Evolutionary conservation across 1,140 invertebrate species (phyloP).

Genomic region (Druon quercuslanigerum): DNA sequence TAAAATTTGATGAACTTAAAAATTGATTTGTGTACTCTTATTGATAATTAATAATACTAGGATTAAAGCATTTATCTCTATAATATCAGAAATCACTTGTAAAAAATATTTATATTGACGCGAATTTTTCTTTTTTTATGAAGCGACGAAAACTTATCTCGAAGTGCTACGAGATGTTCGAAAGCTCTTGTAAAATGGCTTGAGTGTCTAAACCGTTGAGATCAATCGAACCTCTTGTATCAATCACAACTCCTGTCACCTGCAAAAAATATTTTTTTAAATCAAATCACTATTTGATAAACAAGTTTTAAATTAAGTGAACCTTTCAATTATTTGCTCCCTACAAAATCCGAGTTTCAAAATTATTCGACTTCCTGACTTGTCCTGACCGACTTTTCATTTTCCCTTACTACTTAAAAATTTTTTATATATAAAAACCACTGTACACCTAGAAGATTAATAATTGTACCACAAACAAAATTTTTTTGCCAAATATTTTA

Average conservation of each 20-base stretch:
- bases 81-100: constrained; percentile 2
- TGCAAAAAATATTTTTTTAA: constrained; percentile 47
- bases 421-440: too few relatives aligned
- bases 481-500: too few relatives aligned
- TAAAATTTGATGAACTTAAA: neutral
- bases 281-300: constrained; percentile 4
- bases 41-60: constrained; percentile 11
- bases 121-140: constrained; percentile 13
- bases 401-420: too few relatives aligned
- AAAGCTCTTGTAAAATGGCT: constrained; percentile 69
- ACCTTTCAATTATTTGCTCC: too few relatives aligned
- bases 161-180: constrained; percentile 66
- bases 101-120: constrained; percentile 14
- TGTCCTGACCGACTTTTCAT: too few relatives aligned
- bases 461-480: too few relatives aligned
- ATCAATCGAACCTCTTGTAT: constrained; percentile 69
- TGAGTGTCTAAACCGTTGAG: constrained; percentile 67
- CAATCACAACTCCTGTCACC: constrained; percentile 69
- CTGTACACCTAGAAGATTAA: too few relatives aligned
- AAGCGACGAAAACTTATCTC: neutral
- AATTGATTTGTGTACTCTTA: neutral
- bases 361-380: too few relatives aligned
- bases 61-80: neutral
- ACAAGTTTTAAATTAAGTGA: neutral
- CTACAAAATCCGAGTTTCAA: too few relatives aligned